Evolutionary conservation across 2,113 vertebrate species (phyloP).

Genomic region (Glaucidium brasilianum): DNA sequence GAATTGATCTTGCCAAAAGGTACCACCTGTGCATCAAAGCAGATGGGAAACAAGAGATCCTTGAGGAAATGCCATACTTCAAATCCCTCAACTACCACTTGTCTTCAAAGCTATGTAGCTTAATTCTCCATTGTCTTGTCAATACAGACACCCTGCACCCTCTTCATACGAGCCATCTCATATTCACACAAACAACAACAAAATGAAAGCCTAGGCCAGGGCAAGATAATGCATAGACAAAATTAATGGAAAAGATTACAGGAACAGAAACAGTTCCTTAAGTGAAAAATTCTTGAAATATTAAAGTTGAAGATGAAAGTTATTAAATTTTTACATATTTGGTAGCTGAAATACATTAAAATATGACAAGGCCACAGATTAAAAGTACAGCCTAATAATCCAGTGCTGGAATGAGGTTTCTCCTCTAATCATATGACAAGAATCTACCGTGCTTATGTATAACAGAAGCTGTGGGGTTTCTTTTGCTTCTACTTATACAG

Average conservation of each 20-base stretch:
- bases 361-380: background rate
- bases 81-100: constrained; percentile 47
- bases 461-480: background rate
- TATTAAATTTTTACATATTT: background rate
- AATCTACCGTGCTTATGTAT: background rate
- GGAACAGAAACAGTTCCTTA: background rate
- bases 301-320: background rate
- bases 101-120: constrained; percentile 11
- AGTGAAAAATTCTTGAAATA: background rate
- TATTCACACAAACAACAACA: constrained; percentile 1
- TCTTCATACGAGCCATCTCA: background rate
- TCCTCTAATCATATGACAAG: background rate
- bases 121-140: constrained; percentile 43
- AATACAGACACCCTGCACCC: background rate
- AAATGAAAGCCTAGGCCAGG: background rate
- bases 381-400: background rate
- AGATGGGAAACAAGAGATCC: constrained; percentile 37
- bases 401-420: background rate
- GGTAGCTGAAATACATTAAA: background rate
- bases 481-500: background rate
- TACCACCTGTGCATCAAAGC: constrained; percentile 9
- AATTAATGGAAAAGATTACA: background rate
- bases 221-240: background rate
- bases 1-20: constrained; percentile 39
- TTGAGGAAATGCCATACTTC: constrained; percentile 43